phyloP scores from a whole-genome alignment of 2,113 vertebrate genomes.

The Erinaceus europaeus region DNA sequence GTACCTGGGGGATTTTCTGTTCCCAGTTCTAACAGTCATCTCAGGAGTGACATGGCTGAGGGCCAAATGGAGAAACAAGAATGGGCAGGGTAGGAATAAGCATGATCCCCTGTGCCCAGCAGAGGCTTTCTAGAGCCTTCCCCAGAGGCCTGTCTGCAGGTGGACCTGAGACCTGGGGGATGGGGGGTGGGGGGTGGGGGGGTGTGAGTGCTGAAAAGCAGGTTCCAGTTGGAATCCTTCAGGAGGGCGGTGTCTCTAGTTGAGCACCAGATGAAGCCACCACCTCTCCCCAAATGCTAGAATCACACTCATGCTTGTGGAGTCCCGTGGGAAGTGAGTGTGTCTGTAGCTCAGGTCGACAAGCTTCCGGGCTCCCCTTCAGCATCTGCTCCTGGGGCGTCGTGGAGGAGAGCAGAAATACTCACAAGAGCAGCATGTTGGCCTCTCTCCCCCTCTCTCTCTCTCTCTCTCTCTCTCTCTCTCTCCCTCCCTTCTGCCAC shows the following conservation, averaged over 20 bases:
- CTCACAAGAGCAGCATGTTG: conserved; percentile 43
- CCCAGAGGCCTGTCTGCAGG: too few species aligned
- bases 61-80: too few species aligned
- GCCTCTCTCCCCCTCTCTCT: neutral
- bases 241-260: neutral
- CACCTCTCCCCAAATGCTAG: conserved; percentile 70
- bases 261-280: conserved; percentile 52
- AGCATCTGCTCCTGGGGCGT: conserved; percentile 63
- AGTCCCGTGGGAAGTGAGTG: conserved; percentile 70
- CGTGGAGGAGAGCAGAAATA: conserved; percentile 58
- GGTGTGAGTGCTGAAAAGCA: neutral
- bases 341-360: conserved; percentile 68
- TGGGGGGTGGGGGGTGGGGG: neutral
- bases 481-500: neutral
- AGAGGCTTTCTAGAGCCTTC: too few species aligned
- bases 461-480: neutral
- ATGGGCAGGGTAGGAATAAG: neutral
- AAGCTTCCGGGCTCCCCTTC: conserved; percentile 52
- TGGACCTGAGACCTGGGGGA: too few species aligned
- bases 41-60: neutral
- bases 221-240: neutral
- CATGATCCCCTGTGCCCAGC: neutral
- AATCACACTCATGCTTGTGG: conserved; percentile 68
- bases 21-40: neutral
- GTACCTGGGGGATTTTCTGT: neutral